A percentile compares a stretch with the other conserved stretches of the same genome.
Conservation (phyloP, 2,888 invertebrate genomes). For the Drymonia ruficornis region DNA sequence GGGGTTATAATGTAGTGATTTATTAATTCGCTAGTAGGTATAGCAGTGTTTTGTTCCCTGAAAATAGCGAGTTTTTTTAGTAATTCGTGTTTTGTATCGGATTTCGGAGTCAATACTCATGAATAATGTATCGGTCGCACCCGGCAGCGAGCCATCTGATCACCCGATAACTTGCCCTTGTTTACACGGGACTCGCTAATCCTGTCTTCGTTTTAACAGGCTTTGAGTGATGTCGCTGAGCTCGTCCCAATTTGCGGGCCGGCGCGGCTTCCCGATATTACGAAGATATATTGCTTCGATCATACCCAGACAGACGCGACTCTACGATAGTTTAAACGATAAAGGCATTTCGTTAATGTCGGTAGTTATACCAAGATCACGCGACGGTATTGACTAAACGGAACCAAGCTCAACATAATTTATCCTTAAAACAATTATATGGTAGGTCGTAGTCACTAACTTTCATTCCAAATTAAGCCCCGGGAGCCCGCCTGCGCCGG, state of each 20-base stretch:
- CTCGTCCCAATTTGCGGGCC: slow-evolving; percentile 42
- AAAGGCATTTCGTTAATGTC: slow-evolving; percentile 19
- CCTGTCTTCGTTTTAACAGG: slow-evolving; percentile 74
- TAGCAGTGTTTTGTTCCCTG: slow-evolving; percentile 19
- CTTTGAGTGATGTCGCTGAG: slow-evolving; percentile 65
- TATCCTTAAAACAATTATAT: slow-evolving; percentile 9
- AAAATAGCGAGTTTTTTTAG: slow-evolving; percentile 31
- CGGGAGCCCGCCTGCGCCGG: neutral
- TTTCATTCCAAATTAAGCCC: neutral
- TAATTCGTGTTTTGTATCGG: slow-evolving; percentile 52
- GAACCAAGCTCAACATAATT: neutral
- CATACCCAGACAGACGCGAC: slow-evolving; percentile 31
- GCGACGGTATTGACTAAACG: neutral
- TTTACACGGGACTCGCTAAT: slow-evolving; percentile 73
- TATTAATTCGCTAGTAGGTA: slow-evolving; percentile 30
- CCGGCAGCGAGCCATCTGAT: slow-evolving; percentile 64
- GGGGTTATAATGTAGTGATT: slow-evolving; percentile 35
- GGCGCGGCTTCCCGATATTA: slow-evolving; percentile 46
- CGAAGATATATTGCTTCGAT: slow-evolving; percentile 52
- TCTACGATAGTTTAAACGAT: slow-evolving; percentile 29
- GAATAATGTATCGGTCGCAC: slow-evolving; percentile 69
- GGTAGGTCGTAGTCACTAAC: neutral
- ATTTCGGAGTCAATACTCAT: slow-evolving; percentile 61
- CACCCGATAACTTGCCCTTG: slow-evolving; percentile 71
- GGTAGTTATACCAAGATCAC: neutral